Evolutionary conservation across 2,113 vertebrate species (phyloP), one percentile per base, ranked within the genome.

Genomic region (Prunella himalayana): DNA sequence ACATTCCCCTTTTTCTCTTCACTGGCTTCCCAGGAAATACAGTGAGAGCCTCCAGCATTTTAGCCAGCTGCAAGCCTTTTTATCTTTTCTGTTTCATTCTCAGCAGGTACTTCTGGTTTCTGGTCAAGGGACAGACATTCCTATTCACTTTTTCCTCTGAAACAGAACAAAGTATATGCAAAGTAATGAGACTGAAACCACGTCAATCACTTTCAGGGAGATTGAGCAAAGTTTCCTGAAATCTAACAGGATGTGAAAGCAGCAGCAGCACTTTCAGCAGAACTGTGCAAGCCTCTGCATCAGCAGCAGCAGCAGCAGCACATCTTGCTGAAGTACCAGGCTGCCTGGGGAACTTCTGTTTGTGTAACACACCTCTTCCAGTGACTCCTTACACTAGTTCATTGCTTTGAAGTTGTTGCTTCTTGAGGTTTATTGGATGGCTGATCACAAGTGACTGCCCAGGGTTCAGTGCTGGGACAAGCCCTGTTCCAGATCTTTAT

Each of bases 161-260:
- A 95, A 78, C 1, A 18, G 92, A 95, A 75, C 24, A 39, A 81
- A 92, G 56, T 7, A 37, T 78, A 59, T 79, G 54, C 83, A 64
- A 57, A 79, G n/a, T 21, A 84, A 49, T 11, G 44, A 91, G 53
- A 91, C 9, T 4, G 30, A 95, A 91, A 88, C 22, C 28, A 69
- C 28, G 65, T 77, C 53, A 53, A 81, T 95, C 72, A 61, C 63
- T 86, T 94, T 85, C 73, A 95, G 68, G 14, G 63, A 88, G 76
- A 45, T 25, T 31, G 59, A 70, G 51, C 1, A 35, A 84, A 44
- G 24, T 57, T 94, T 95, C 60, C 41, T 88, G 60, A 95, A 86
- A 90, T 2, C 1, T 41, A 71, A 82, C 56, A 88, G 95, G 92
- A 94, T 73, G 79, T 92, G 94, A 91, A 93, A 95, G 57, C 25